Conservation (phyloP, 2,888 invertebrate species). For the Xestia ashworthii region DNA sequence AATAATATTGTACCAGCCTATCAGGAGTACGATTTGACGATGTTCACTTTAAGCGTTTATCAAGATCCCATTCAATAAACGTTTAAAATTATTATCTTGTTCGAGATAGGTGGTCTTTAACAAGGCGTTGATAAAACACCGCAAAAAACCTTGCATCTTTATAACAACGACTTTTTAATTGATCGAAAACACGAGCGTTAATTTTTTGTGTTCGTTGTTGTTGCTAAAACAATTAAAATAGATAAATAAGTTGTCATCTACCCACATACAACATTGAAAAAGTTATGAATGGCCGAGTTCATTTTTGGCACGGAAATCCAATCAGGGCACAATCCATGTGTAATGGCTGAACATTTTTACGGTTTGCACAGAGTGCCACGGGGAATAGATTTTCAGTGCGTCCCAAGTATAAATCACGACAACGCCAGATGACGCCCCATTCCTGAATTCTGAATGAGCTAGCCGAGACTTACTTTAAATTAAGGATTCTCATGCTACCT, state of each 20-base stretch:
- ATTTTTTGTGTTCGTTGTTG: neutral
- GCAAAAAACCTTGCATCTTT: constrained; percentile 22
- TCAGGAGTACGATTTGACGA: constrained; percentile 1
- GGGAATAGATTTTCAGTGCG: constrained; percentile 76
- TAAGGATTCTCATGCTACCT: constrained; percentile 65
- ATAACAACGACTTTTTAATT: constrained; percentile 40
- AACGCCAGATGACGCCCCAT: constrained; percentile 81
- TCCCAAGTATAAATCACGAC: constrained; percentile 84
- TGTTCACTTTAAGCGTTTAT: neutral
- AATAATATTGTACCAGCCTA: constrained; percentile 10
- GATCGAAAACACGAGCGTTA: constrained; percentile 16
- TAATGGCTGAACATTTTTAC: constrained; percentile 71
- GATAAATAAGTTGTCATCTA: neutral
- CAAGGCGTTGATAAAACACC: constrained; percentile 17
- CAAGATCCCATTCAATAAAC: constrained; percentile 28
- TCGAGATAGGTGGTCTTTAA: constrained; percentile 24
- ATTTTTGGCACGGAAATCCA: constrained; percentile 48
- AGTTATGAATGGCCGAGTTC: constrained; percentile 33
- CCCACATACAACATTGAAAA: constrained; percentile 26
- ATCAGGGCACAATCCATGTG: constrained; percentile 65
- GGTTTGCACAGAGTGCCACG: constrained; percentile 55
- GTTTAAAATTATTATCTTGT: constrained; percentile 16
- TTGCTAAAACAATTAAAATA: constrained; percentile 13
- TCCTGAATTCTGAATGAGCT: constrained; percentile 84
- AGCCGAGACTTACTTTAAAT: constrained; percentile 72